Percentiles rank a stretch among this genome's conserved stretches.
These are phyloP conservation scores for Gymnothorax javanicus DNA, from an alignment of 2,797 vertebrate genomes.

Conservation along the genomic window DNA sequence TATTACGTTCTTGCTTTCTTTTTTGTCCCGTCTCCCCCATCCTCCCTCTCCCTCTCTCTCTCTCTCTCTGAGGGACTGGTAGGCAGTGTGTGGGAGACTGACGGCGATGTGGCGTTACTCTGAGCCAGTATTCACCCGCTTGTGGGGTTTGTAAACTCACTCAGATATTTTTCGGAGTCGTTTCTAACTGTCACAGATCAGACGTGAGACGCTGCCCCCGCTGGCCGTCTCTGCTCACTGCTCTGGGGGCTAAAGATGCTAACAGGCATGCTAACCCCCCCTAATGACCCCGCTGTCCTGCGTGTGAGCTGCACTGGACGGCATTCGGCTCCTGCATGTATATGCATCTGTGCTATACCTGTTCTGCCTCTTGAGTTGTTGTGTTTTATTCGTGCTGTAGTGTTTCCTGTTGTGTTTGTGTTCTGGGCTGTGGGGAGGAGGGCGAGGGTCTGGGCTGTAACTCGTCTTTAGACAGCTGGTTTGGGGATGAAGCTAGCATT, in stretches of 20 bases:
- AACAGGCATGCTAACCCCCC: conserved; percentile 23
- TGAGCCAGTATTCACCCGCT: background rate
- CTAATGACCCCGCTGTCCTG: conserved; percentile 5
- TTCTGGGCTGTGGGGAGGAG: conserved; percentile 33
- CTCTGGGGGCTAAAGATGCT: conserved; percentile 34
- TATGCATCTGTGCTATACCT: conserved; percentile 2
- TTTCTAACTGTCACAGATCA: conserved; percentile 8
- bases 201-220: background rate
- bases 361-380: conserved; percentile 15
- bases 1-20: conserved; percentile 29
- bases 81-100: background rate
- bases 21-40: conserved; percentile 10
- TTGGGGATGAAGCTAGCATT: background rate
- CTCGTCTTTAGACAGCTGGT: background rate
- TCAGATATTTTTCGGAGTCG: background rate
- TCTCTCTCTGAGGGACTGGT: conserved; percentile 18
- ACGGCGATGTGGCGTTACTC: background rate
- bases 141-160: background rate
- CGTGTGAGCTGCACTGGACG: background rate
- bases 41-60: conserved; percentile 33
- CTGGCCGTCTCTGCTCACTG: conserved; percentile 14
- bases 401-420: conserved; percentile 7
- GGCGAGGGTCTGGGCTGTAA: background rate
- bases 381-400: conserved; percentile 24
- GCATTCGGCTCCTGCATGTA: conserved; percentile 20